Evolutionary conservation across 2,113 vertebrate species (phyloP), one percentile per base, ranked within the genome.

Genomic region (Nestor notabilis): DNA sequence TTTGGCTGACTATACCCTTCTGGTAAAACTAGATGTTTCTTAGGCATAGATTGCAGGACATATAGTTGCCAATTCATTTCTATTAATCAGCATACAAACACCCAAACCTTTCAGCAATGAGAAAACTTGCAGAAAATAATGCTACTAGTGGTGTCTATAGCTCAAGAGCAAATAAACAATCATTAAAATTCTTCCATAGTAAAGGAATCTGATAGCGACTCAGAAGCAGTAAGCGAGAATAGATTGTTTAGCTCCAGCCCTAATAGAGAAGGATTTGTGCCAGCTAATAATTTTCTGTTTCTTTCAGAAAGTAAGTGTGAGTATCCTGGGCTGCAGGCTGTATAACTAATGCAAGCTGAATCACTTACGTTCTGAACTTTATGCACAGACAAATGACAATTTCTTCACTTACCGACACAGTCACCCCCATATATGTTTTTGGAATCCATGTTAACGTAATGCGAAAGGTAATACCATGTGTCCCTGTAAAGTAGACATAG

Each of bases 171-270:
- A 92, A 93, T 77, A 96, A 94, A 81, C 76, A 81, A 27, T 76
- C 72, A 87, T 90, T 91, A 93, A 89, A 84, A 94, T 94, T 97
- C 72, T 95, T 87, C 69, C 52, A 63, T 39, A 84, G 72, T 61
- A 93, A 64, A 47, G 83, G 71, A 90, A 89, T 87, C 76, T 87
- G 69, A 77, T 87, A 84, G 83, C 66, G 86, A 87, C 71, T 94
- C 93, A 88, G 82, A 86, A 77, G 71, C 49, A 92, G 23, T 80
- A 83, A 83, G 49, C 6, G 5, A 83, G 90, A 96, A 82, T 56
- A 90, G 74, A 55, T 75, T 86, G 71, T 80, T 60, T 92, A 88
- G 58, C 64, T 93, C 64, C 47, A 91, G 64, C 69, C 74, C 79
- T 94, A 92, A 95, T 83, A 53, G 49, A 88, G 87, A 93, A 85